phyloP scores from a whole-genome alignment of 2,888 invertebrate species.

The Tetranychus piercei region DNA sequence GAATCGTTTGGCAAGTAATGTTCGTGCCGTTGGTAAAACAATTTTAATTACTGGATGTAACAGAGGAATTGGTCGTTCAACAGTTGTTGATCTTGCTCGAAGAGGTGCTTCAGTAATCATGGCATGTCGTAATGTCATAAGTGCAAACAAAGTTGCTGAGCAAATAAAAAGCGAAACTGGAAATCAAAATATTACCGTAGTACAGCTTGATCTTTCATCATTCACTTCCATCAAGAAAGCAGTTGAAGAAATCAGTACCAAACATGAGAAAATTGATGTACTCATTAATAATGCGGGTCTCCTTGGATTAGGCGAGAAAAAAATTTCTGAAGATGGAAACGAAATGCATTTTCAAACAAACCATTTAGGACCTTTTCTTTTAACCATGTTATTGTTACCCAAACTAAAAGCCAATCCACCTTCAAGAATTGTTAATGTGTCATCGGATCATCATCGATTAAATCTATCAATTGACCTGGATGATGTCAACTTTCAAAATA shows the following conservation, averaged over 20 bases:
- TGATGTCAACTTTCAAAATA: background rate
- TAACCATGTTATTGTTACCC: background rate
- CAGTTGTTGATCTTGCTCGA: conserved; percentile 24
- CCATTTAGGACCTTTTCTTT: background rate
- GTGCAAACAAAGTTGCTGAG: conserved; percentile 43
- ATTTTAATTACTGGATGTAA: background rate
- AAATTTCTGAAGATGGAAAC: background rate
- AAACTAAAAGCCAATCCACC: background rate
- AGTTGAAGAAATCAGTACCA: conserved; percentile 28
- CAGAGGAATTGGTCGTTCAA: background rate
- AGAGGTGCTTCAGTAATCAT: conserved; percentile 52
- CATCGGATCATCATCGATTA: background rate
- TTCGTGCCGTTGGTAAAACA: background rate
- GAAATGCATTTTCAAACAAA: background rate
- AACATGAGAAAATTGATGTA: background rate
- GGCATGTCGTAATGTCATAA: conserved; percentile 60
- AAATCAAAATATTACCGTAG: conserved; percentile 36
- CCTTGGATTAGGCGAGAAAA: background rate
- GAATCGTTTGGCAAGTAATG: too few species aligned
- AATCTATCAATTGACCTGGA: background rate
- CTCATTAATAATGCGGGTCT: background rate
- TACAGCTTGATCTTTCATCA: conserved; percentile 35
- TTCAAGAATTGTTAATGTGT: background rate
- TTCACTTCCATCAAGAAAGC: conserved; percentile 38
- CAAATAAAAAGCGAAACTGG: conserved; percentile 30